phyloP scores from a whole-genome alignment of 2,888 invertebrate species.

The Synanthedon tipuliformis region DNA sequence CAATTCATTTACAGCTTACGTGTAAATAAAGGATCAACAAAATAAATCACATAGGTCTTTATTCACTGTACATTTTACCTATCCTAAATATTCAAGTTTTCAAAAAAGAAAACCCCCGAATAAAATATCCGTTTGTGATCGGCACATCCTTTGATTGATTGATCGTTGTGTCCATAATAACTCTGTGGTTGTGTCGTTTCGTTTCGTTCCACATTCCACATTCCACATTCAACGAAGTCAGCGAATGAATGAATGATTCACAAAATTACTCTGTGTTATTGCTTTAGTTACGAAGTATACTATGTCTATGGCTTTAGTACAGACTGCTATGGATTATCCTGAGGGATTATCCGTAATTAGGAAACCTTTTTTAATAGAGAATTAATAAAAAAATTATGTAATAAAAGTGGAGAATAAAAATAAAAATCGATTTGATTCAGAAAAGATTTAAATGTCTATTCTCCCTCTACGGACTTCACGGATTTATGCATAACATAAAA shows the following conservation, averaged over 20 bases:
- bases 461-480: too few species aligned
- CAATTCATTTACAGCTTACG: conserved; percentile 19
- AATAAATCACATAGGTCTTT: conserved; percentile 22
- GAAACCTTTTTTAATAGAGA: too few species aligned
- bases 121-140: conserved; percentile 34
- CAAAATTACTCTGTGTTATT: neutral
- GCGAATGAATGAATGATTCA: neutral
- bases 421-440: too few species aligned
- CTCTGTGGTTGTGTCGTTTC: too few species aligned
- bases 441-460: too few species aligned
- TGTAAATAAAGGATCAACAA: conserved; percentile 20
- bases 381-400: too few species aligned
- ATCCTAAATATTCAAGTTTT: conserved; percentile 18
- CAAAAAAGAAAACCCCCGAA: conserved; percentile 20
- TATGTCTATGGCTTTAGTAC: neutral
- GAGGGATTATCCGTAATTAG: neutral
- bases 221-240: too few species aligned
- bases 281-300: too few species aligned
- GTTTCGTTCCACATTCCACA: too few species aligned
- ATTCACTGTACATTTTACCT: conserved; percentile 21
- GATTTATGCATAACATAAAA: too few species aligned
- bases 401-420: too few species aligned
- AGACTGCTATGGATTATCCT: neutral
- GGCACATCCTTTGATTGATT: conserved; percentile 41
- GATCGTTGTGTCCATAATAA: too few species aligned